Percentiles rank a stretch among this genome's conserved stretches.
Evolutionary conservation across 2,797 vertebrate species (phyloP).

Genomic region (Buphagus erythrorhynchus): DNA sequence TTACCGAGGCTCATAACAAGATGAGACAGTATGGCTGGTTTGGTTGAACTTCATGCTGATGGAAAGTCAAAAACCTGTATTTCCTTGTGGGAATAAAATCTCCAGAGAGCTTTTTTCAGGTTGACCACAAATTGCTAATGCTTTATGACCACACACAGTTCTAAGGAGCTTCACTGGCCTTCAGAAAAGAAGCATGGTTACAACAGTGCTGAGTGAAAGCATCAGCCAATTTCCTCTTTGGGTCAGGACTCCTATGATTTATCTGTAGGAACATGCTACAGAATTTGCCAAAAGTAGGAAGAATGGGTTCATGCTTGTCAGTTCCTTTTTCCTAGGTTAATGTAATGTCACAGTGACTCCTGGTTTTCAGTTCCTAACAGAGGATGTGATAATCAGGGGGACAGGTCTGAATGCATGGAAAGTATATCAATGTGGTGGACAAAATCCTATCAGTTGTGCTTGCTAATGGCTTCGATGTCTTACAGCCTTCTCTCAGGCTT

Average conservation of each 20-base stretch:
- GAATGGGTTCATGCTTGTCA: neutral
- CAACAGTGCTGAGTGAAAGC: neutral
- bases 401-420: neutral
- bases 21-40: neutral
- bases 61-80: neutral
- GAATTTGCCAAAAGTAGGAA: neutral
- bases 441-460: neutral
- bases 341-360: neutral
- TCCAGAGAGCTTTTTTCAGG: neutral
- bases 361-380: neutral
- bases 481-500: neutral
- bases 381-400: neutral
- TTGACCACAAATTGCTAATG: neutral
- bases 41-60: neutral
- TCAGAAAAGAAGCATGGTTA: neutral
- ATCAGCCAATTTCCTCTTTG: neutral
- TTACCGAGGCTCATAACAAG: neutral
- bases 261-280: neutral
- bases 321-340: neutral
- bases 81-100: neutral
- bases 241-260: neutral
- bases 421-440: neutral
- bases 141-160: neutral
- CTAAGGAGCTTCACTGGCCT: neutral
- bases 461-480: neutral